Evolutionary conservation across 2,113 vertebrate genomes (phyloP), one percentile per base, ranked within the genome.

Genomic region (Anas platyrhynchos): DNA sequence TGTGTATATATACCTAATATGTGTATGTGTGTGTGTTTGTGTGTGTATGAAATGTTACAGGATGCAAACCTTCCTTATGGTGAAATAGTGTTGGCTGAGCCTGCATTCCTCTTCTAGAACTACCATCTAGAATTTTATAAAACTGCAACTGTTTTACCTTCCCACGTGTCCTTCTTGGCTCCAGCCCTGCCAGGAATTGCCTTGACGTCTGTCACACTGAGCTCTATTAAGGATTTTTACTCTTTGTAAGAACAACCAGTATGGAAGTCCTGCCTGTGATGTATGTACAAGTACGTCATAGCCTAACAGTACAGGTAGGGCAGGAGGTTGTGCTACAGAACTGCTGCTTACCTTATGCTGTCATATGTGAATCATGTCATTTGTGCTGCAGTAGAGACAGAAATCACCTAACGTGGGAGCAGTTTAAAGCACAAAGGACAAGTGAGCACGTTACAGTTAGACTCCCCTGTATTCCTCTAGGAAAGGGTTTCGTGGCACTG

Each of bases 341-440:
- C 58, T 0, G 0, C 84, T 71, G 63, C 77, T 83, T 82, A 16
- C 58, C 36, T 82, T 31, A 22, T 0, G 0, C 62, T 61, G 3
- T 77, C 73, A 34, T 31, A 74, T 25, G 25, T 50, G 63, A 76
- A 75, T 84, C n/a, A 8, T 4, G 6, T 43, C 3, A 18, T 82
- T 91, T 92, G 48, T 58, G n/a, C 34, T 41, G 27, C 52, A 54
- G 46, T 29, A 59, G 12, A 69, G 73, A 21, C 48, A 93, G 73
- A 86, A 79, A 87, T 65, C 31, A 8, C 58, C 34, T 50, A 82
- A 78, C 11, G 41, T 61, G 56, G 1, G 8, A 86, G 54, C 15
- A 34, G 54, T 69, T 90, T 54, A 76, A 72, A 76, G 71, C 22
- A 52, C 74, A 50, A 84, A 44, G 82, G 62, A 83, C 52, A 91